These are phyloP conservation scores for Esperia sulphurella DNA, from an alignment of 2,888 invertebrate genomes.

Conservation along the genomic window DNA sequence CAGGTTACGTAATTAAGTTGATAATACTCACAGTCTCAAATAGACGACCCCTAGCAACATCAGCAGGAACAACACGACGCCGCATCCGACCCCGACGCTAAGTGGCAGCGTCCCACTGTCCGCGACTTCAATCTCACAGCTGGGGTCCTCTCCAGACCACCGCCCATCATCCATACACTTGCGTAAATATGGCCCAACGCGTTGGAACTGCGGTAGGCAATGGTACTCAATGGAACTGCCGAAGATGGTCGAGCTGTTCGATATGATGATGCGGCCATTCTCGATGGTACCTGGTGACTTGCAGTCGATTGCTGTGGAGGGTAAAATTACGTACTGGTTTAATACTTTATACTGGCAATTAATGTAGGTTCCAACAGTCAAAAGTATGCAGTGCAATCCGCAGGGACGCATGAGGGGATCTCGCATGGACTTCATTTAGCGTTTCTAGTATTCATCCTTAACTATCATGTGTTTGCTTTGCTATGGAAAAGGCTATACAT, in stretches of 20 bases:
- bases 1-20: too few relatives aligned
- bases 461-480: too few relatives aligned
- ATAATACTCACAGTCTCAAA: conserved; percentile 88
- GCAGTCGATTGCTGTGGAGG: conserved; percentile 87
- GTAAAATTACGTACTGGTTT: too few relatives aligned
- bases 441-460: too few relatives aligned
- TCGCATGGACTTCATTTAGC: too few relatives aligned
- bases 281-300: conserved; percentile 88
- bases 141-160: conserved; percentile 93
- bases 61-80: conserved; percentile 88
- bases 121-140: conserved; percentile 88
- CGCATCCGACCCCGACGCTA: conserved; percentile 91
- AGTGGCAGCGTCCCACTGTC: conserved; percentile 86
- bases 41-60: conserved; percentile 89
- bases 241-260: conserved; percentile 90
- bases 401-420: too few relatives aligned
- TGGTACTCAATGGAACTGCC: conserved; percentile 94
- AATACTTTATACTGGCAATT: too few relatives aligned
- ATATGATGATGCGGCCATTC: conserved; percentile 91
- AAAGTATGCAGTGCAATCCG: too few relatives aligned
- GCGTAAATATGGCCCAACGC: conserved; percentile 89
- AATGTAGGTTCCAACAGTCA: too few relatives aligned
- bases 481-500: too few relatives aligned
- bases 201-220: conserved; percentile 90
- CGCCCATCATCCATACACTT: conserved; percentile 90